Conservation (phyloP, 2,113 vertebrate genomes). For the Puffinus mauretanicus region DNA sequence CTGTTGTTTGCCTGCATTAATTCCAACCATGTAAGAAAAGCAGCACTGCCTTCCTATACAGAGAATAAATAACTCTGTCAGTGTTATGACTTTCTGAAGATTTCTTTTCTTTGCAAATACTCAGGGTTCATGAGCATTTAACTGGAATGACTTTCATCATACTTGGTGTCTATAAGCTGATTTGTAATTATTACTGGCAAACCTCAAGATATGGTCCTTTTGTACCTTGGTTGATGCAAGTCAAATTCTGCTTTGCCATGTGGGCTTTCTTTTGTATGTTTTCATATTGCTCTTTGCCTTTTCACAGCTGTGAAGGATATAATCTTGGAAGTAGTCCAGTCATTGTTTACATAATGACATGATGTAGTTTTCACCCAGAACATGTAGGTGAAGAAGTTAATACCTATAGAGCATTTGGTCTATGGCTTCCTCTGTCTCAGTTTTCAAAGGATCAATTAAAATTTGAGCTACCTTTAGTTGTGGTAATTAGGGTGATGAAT, state of each 20-base stretch:
- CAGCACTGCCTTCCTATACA: neutral
- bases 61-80: neutral
- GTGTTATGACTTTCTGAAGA: neutral
- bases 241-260: neutral
- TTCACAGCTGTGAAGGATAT: slow-evolving; percentile 10
- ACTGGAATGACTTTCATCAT: neutral
- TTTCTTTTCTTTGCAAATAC: neutral
- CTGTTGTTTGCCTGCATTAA: neutral
- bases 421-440: neutral
- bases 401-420: neutral
- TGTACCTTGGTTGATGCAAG: neutral
- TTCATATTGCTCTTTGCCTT: neutral
- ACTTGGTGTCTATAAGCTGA: neutral
- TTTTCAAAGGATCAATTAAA: neutral
- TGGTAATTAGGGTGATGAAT: neutral
- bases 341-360: neutral
- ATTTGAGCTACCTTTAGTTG: neutral
- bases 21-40: neutral
- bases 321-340: slow-evolving; percentile 5
- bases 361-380: neutral
- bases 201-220: neutral
- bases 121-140: neutral
- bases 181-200: neutral
- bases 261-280: neutral
- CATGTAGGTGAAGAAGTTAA: neutral